phyloP scores from a whole-genome alignment of 37 sponge, comb jelly and placozoan genomes.

The Bolinopsis microptera region DNA sequence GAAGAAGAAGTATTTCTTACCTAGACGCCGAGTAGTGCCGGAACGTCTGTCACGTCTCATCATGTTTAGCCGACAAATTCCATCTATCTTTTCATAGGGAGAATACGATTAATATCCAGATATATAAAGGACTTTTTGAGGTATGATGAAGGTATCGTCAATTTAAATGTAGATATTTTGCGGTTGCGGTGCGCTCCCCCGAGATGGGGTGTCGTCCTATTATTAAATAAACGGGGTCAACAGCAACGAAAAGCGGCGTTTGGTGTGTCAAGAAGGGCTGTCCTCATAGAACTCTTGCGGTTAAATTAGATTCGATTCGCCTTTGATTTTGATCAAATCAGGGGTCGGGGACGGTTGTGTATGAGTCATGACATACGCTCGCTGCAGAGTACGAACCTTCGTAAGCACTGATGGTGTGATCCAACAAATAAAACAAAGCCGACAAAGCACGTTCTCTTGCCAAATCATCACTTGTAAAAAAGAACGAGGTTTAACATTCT shows the following conservation, averaged over 20 bases:
- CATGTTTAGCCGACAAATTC: not conserved
- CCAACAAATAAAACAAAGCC: not conserved
- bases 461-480: not conserved
- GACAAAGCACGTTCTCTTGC: not conserved
- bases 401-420: not conserved
- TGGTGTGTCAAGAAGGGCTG: not conserved
- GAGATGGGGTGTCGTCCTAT: not conserved
- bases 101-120: not conserved
- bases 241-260: not conserved
- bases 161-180: not conserved
- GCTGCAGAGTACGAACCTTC: not conserved
- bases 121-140: not conserved
- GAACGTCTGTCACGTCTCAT: not conserved
- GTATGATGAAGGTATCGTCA: not conserved
- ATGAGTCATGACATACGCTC: no score
- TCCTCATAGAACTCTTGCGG: not conserved
- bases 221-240: not conserved
- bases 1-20: not conserved
- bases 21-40: not conserved
- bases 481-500: not conserved
- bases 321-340: not conserved
- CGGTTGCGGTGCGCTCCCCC: no score
- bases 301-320: not conserved
- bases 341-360: not conserved
- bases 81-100: not conserved